Percentiles rank a stretch among this genome's conserved stretches.
Conservation (phyloP, 2,888 invertebrate species). For the Neoascia interrupta region DNA sequence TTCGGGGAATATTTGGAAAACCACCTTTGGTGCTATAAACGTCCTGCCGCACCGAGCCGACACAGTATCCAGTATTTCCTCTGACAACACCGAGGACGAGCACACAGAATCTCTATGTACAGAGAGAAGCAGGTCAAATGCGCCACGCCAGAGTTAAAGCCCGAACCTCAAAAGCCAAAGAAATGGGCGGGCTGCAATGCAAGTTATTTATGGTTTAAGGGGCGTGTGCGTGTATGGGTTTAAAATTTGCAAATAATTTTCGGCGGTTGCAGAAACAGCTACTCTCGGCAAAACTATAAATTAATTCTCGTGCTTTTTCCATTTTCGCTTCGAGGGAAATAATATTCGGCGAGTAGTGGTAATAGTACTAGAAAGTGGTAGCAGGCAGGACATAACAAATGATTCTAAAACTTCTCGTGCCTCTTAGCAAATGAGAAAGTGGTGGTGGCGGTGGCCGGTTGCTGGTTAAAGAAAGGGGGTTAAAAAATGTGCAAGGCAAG, state of each 20-base stretch:
- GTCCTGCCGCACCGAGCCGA: neutral
- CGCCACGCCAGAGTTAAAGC: conserved; percentile 42
- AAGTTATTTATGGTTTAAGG: conserved; percentile 62
- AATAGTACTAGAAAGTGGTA: neutral
- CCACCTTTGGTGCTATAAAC: conserved; percentile 10
- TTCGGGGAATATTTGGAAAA: conserved; percentile 39
- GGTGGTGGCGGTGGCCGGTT: too few relatives aligned
- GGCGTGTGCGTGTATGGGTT: conserved; percentile 54
- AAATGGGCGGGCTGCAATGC: conserved; percentile 59
- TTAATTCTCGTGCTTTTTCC: conserved; percentile 55
- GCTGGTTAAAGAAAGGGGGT: too few relatives aligned
- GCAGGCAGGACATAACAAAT: conserved; percentile 56
- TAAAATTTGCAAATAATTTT: conserved; percentile 50
- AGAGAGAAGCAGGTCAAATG: conserved; percentile 56
- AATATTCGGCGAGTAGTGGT: conserved; percentile 10
- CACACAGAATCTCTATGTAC: neutral
- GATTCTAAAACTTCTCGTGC: conserved; percentile 59
- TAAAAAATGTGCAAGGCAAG: neutral
- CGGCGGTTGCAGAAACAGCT: conserved; percentile 3
- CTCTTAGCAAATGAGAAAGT: conserved; percentile 18
- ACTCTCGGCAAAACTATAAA: conserved; percentile 57
- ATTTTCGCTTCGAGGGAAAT: conserved; percentile 46
- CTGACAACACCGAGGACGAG: neutral
- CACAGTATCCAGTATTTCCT: neutral
- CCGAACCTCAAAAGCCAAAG: conserved; percentile 53